These are phyloP conservation scores for Empidonax alnorum DNA, from an alignment of 2,113 vertebrate species.

Conservation along the genomic window DNA sequence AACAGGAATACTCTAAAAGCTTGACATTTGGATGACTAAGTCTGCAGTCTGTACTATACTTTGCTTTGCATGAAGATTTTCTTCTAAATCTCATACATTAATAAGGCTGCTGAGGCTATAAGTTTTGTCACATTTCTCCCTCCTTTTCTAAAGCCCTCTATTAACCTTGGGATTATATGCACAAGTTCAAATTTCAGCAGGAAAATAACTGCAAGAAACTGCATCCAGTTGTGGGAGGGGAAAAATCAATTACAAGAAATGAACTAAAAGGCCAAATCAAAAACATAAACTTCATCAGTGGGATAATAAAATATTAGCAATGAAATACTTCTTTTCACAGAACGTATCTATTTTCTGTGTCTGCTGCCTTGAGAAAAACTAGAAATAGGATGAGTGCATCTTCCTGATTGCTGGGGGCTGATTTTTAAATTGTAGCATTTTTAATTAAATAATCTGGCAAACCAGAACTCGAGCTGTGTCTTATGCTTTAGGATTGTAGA, in stretches of 20 bases:
- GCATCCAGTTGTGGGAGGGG: not conserved
- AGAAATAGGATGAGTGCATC: not conserved
- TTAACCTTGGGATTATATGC: conserved; percentile 6
- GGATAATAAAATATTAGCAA: not conserved
- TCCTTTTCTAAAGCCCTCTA: not conserved
- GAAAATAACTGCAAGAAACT: not conserved
- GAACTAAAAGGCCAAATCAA: conserved; percentile 2
- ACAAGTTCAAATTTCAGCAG: not conserved
- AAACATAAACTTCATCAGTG: not conserved
- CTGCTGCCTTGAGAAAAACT: not conserved
- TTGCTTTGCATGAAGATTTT: not conserved
- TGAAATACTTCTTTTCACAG: not conserved
- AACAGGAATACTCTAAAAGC: not conserved
- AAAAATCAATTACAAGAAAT: not conserved
- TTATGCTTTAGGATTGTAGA: not conserved
- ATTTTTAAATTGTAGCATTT: not conserved
- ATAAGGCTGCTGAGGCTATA: not conserved
- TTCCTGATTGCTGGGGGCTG: not conserved
- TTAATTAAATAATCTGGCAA: not conserved
- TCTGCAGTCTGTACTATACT: not conserved
- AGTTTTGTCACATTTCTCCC: not conserved
- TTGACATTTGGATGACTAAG: not conserved
- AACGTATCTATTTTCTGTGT: not conserved
- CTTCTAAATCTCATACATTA: not conserved
- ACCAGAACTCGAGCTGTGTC: not conserved